Percentiles rank a stretch among this genome's conserved stretches.
Conservation (phyloP, 2,888 invertebrate genomes). For the Sipha maydis region DNA sequence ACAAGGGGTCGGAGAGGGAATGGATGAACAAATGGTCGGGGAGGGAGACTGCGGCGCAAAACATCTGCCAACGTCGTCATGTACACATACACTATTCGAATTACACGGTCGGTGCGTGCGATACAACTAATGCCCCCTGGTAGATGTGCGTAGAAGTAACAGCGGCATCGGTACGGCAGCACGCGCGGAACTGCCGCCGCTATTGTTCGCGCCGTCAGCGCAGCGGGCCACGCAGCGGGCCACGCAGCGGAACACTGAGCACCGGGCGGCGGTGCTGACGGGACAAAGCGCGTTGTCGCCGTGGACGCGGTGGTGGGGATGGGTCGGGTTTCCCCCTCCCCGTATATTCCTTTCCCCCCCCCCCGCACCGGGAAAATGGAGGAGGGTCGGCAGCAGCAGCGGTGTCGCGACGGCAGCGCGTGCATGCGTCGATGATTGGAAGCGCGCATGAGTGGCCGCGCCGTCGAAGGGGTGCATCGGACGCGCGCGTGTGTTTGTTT, state of each 20-base stretch:
- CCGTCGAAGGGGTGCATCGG: background rate
- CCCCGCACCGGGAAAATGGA: background rate
- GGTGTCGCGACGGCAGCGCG: constrained; percentile 6
- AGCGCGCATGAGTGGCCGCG: too few species aligned
- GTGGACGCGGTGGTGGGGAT: background rate
- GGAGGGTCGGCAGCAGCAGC: constrained; percentile 23
- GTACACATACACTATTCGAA: background rate
- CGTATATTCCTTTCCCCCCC: background rate
- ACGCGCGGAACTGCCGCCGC: too few species aligned
- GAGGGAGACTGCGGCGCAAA: background rate
- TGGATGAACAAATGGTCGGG: background rate
- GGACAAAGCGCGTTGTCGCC: too few species aligned
- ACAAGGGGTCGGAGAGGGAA: background rate
- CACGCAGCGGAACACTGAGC: too few species aligned
- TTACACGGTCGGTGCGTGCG: background rate
- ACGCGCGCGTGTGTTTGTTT: background rate
- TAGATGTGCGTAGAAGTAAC: background rate
- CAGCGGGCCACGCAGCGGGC: too few species aligned
- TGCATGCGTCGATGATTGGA: background rate
- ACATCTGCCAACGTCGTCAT: background rate
- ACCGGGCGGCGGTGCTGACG: too few species aligned
- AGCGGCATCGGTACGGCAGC: background rate
- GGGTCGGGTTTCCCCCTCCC: background rate
- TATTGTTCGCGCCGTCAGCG: too few species aligned
- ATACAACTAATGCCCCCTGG: constrained; percentile 53